Conservation (phyloP, 2,888 invertebrate genomes). For the Aporophyla nigra region DNA sequence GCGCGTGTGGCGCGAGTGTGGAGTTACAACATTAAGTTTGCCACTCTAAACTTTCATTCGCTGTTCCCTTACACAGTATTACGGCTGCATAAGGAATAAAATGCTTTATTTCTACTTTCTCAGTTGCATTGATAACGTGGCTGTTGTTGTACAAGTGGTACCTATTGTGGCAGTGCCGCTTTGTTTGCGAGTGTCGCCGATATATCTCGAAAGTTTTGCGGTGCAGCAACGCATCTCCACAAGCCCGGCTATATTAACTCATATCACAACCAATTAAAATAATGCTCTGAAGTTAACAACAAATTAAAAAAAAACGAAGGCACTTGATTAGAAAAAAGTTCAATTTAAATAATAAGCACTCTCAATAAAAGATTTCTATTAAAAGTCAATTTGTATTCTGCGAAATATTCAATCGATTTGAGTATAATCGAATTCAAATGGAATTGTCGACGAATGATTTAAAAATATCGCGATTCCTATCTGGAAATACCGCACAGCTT, state of each 20-base stretch:
- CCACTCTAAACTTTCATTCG: conserved; percentile 68
- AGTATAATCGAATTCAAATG: conserved; percentile 58
- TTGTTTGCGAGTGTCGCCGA: conserved; percentile 88
- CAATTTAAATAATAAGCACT: conserved; percentile 40
- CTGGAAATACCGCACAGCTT: conserved; percentile 60
- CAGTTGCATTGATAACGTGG: conserved; percentile 70
- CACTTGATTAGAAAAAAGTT: conserved; percentile 1
- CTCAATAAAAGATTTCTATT: conserved; percentile 47
- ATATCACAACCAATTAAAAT: conserved; percentile 69
- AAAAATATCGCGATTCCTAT: conserved; percentile 51
- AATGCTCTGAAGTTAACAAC: conserved; percentile 4
- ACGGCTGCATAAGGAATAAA: conserved; percentile 71
- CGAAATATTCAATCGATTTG: conserved; percentile 49
- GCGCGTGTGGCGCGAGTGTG: conserved; percentile 78
- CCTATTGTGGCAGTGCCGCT: conserved; percentile 84
- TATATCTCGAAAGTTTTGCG: conserved; percentile 88
- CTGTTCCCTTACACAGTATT: conserved; percentile 67
- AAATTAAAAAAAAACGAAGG: not conserved
- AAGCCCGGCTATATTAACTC: conserved; percentile 72
- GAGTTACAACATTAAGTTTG: conserved; percentile 72
- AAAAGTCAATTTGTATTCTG: conserved; percentile 49
- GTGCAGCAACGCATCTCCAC: conserved; percentile 80
- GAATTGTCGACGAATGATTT: conserved; percentile 53
- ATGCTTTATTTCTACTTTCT: conserved; percentile 56
- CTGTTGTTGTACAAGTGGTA: conserved; percentile 80